phyloP scores from a whole-genome alignment of 2,888 invertebrate species.

The Drosophila prolongata region DNA sequence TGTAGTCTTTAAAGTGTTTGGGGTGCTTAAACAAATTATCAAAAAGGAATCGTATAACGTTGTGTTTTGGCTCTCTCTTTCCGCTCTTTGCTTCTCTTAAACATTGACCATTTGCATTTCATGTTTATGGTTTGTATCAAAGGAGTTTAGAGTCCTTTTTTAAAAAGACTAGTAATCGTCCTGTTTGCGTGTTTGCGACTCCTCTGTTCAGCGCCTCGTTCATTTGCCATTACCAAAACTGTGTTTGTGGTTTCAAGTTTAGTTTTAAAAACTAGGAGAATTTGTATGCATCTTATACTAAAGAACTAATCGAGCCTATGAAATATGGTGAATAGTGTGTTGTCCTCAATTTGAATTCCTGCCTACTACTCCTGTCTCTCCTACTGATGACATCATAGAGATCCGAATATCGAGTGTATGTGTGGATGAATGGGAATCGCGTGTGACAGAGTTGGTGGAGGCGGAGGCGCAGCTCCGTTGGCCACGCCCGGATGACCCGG shows the following conservation, averaged over 20 bases:
- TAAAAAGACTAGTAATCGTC: slow-evolving; percentile 82
- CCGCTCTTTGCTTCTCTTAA: slow-evolving; percentile 7
- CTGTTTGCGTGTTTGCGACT: slow-evolving; percentile 18
- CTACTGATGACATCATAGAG: slow-evolving; percentile 84
- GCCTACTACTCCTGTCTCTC: slow-evolving; percentile 55
- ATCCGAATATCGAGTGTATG: slow-evolving; percentile 85
- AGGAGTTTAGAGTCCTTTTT: slow-evolving; percentile 84
- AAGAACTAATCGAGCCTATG: slow-evolving; percentile 53
- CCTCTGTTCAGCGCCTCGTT: slow-evolving; percentile 25
- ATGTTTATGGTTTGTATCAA: slow-evolving; percentile 57
- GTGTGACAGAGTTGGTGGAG: slow-evolving; percentile 81
- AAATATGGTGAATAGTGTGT: slow-evolving; percentile 45
- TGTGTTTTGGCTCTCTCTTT: slow-evolving; percentile 63
- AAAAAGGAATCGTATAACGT: slow-evolving; percentile 76
- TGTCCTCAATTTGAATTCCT: slow-evolving; percentile 22
- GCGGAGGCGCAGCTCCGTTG: slow-evolving; percentile 71
- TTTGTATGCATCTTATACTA: slow-evolving; percentile 51
- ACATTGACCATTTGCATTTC: slow-evolving; percentile 54
- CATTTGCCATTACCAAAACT: slow-evolving; percentile 55
- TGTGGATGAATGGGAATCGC: slow-evolving; percentile 84
- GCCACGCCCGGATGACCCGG: slow-evolving; percentile 68
- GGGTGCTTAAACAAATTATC: slow-evolving; percentile 53
- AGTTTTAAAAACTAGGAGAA: slow-evolving; percentile 54
- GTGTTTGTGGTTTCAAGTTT: slow-evolving; percentile 44
- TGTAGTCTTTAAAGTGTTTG: slow-evolving; percentile 48